Base-by-base conservation (phyloP, 2,888 invertebrate genomes). In the Frankliniella fusca region DNA sequence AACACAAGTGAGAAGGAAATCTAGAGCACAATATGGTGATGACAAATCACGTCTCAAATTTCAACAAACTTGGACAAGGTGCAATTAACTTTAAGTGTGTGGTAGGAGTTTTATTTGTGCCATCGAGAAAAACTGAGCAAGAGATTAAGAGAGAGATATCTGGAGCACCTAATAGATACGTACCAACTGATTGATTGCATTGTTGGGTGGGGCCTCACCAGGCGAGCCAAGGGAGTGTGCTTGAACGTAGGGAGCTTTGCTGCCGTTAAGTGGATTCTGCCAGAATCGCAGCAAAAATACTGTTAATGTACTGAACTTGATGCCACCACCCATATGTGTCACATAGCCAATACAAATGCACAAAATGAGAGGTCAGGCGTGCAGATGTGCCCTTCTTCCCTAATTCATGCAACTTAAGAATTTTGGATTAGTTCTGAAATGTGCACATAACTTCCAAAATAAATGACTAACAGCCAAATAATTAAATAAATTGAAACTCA, bases 221-320 rank as follows among this genome's bases (percentile, higher is more conserved):
- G 23, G 27, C 23, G 23, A 27, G 70, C 70, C 70, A 76, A 27
- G 70, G 70, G 70, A 76, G 27, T 76, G 70, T 76, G 70, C 70
- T 76, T 76, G 70, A 76, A 76, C 70, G 70, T 23, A 76, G 70
- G 70, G 70, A 76, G 70, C 70, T 76, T 76, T 76, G 70, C 70
- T 76, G 70, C 70, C 70, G 70, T 76, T 76, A 76, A 76, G 70
- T 76, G 70, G 70, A 76, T 76, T 76, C 70, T 76, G 70, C 70
- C 70, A 76, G 70, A 76, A 76, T 76, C 70, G 70, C 70, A 76
- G 70, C 70, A 76, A 76, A 76, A 76, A 76, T 76, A 76, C 70
- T 76, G 70, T 76, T 76, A 76, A 76, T 76, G 70, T 76, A 76
- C 70, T 76, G 70, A 76, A 76, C 70, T 76, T 27, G 27, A 76